Percentiles rank a stretch among this genome's conserved stretches.
Evolutionary conservation across 2,113 vertebrate species (phyloP).

Genomic region (Rutilus rutilus): DNA sequence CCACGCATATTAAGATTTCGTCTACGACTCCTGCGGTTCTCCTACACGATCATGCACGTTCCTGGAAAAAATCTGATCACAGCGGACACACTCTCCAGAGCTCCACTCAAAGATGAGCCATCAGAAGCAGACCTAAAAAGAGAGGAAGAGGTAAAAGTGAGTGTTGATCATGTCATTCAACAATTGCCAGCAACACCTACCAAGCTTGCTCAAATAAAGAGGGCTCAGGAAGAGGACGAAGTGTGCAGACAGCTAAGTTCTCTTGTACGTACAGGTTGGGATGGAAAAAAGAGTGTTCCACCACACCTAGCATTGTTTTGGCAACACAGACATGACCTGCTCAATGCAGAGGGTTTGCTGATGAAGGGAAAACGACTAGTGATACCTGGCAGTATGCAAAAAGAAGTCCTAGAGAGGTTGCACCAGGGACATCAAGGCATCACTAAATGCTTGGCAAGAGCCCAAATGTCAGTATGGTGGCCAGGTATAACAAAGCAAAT

Average conservation of each 20-base stretch:
- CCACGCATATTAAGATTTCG: neutral
- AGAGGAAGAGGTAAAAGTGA: neutral
- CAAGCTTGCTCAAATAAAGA: neutral
- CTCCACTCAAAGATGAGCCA: constrained; percentile 59
- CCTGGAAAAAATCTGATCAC: constrained; percentile 1
- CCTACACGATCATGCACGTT: too few relatives aligned
- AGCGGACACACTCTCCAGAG: neutral
- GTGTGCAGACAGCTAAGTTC: neutral
- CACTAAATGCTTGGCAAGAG: neutral
- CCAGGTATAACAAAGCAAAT: neutral
- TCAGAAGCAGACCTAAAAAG: constrained; percentile 68
- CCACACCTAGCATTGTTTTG: too few relatives aligned
- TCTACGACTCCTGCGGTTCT: neutral
- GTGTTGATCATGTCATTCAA: neutral
- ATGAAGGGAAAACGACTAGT: too few relatives aligned
- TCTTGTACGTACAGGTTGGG: neutral
- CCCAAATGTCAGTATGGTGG: neutral
- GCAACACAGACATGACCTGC: too few relatives aligned
- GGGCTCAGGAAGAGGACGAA: neutral
- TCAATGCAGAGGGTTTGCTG: too few relatives aligned
- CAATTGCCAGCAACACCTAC: neutral
- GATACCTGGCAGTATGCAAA: too few relatives aligned
- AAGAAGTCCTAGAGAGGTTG: neutral
- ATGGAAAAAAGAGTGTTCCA: neutral
- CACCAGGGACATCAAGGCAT: neutral